phyloP scores from a whole-genome alignment of 2,113 vertebrate species.

The Varanus komodoensis region DNA sequence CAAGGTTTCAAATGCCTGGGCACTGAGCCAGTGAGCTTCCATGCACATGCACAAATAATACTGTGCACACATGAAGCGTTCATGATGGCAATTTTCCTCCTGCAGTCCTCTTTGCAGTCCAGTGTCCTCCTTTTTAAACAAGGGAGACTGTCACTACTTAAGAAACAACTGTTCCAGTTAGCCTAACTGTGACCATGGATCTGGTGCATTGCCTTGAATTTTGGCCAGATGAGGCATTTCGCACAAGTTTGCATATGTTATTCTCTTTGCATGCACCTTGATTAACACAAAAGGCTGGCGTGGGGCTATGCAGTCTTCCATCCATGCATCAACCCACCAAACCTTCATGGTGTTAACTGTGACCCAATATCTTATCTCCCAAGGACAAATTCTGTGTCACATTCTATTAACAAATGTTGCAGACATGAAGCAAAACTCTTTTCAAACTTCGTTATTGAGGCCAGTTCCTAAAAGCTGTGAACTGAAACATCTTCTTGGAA shows the following conservation, averaged over 20 bases:
- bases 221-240: background rate
- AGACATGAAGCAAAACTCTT: background rate
- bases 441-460: background rate
- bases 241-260: no score
- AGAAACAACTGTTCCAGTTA: no score
- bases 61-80: background rate
- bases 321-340: background rate
- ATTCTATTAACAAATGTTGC: background rate
- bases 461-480: background rate
- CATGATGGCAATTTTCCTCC: background rate
- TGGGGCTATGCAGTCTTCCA: background rate
- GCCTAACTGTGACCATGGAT: background rate
- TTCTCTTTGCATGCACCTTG: background rate
- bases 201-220: background rate
- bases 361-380: background rate
- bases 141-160: background rate
- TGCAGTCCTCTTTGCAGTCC: background rate
- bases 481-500: background rate
- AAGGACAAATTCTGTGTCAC: background rate
- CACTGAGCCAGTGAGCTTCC: background rate
- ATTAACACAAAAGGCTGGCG: no score
- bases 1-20: background rate
- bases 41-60: background rate
- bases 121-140: background rate
- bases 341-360: background rate